Evolutionary conservation across 2,888 invertebrate genomes (phyloP), one percentile per base, ranked within the genome.

Genomic region (Microctonus aethiopoides): DNA sequence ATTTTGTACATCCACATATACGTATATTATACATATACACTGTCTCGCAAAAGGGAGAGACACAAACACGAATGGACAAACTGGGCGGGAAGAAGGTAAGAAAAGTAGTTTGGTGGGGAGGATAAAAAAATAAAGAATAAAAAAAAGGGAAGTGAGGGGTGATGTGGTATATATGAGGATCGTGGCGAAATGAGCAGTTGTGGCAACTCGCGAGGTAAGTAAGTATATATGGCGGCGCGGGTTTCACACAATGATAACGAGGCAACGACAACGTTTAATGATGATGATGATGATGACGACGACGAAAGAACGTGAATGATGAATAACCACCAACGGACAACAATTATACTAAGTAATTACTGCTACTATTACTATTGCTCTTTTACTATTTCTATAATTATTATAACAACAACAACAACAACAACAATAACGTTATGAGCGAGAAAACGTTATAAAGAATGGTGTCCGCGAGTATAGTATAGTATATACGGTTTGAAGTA

Each of bases 11-110:
- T 54, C 4, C 10, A 41, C 41, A 41, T 41, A 10, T 10, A 10
- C n/a, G 41, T 6, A 41, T 11, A 41, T 10, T n/a, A 54, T 10
- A 54, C 66, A 72, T 72, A 78, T 75, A 78, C 74, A 76, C 46
- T 9, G 46, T 46, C 46, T 46, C 20, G 46, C n/a, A 41, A 72
- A 65, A 70, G 71, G 34, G 29, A 22, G 46, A 46, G 46, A 46
- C n/a, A 46, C 41, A 32, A 26, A 63, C 24, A 52, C 26, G 54
- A 60, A 57, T 64, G 59, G 59, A 61, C 61, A 10, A 36, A 72
- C 52, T 13, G 52, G n/a, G 54, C 64, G 52, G 52, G 39, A 34
- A 10, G 39, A 34, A 10, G 56, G 63, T n/a, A 69, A 74, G 72
- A 70, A 74, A 67, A 63, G 39, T 68, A 61, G n/a, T n/a, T n/a